Evolutionary conservation across 2,797 vertebrate species (phyloP).

Genomic region (Antrozous pallidus): DNA sequence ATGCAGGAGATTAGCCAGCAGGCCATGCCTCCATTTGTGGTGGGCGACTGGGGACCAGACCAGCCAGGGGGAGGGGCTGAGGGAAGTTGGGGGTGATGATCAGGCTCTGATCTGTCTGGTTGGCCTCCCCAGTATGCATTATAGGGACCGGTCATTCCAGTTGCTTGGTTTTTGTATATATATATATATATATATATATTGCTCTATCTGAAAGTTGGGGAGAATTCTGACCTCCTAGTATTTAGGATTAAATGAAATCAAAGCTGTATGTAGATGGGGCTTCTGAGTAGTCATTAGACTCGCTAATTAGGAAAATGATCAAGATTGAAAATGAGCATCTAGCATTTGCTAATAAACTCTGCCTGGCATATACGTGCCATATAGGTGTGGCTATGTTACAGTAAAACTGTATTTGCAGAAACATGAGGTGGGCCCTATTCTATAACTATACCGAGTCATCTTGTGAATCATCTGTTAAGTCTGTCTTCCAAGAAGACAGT

Average conservation of each 20-base stretch:
- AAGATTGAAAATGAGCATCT: background rate
- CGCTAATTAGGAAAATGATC: background rate
- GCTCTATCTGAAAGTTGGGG: background rate
- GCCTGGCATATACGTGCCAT: background rate
- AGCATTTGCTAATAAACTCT: background rate
- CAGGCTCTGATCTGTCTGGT: no score
- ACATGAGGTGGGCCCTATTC: background rate
- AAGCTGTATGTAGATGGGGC: background rate
- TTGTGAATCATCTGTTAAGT: background rate
- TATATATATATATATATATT: no score
- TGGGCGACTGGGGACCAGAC: no score
- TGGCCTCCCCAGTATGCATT: no score
- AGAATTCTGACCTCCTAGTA: background rate
- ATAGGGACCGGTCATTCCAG: no score
- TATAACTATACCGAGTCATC: background rate
- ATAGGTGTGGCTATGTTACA: background rate
- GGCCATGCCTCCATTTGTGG: no score
- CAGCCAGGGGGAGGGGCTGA: no score
- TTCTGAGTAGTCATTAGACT: background rate
- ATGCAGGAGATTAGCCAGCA: no score
- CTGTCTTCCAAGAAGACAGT: background rate
- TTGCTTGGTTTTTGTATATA: no score
- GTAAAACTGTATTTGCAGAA: background rate
- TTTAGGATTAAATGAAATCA: background rate
- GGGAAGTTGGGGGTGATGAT: no score